phyloP scores from a whole-genome alignment of 2,888 invertebrate genomes.

The Lomographa bimaculata region DNA sequence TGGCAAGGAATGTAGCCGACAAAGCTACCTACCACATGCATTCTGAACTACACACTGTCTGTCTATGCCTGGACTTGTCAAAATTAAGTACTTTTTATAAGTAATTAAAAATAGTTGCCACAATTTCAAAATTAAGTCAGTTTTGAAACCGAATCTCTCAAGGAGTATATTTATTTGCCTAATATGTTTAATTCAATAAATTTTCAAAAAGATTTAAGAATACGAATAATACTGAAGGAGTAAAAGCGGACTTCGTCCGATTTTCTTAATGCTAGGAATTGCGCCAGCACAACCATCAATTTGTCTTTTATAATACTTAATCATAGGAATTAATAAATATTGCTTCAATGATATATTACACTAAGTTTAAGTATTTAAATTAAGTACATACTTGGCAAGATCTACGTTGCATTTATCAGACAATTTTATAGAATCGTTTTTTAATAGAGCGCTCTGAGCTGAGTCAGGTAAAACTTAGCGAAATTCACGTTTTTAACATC shows the following conservation, averaged over 20 bases:
- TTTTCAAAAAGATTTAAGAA: conserved; percentile 18
- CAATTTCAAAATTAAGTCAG: too few relatives aligned
- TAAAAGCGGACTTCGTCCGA: conserved; percentile 61
- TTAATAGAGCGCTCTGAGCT: too few relatives aligned
- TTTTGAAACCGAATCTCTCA: not conserved
- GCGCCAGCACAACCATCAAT: conserved; percentile 79
- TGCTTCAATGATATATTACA: conserved; percentile 54
- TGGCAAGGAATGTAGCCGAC: conserved; percentile 60
- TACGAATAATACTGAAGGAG: conserved; percentile 32
- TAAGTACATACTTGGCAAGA: conserved; percentile 25
- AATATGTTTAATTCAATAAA: conserved; percentile 5
- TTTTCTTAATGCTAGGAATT: conserved; percentile 73
- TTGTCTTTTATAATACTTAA: conserved; percentile 75
- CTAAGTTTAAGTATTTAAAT: conserved; percentile 39
- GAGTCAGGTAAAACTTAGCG: too few relatives aligned
- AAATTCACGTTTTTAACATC: too few relatives aligned
- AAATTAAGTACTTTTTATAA: conserved; percentile 3
- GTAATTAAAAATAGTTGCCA: too few relatives aligned
- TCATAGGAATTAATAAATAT: conserved; percentile 70
- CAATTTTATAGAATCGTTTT: too few relatives aligned
- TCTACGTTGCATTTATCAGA: too few relatives aligned
- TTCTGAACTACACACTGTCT: conserved; percentile 54
- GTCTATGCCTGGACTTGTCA: conserved; percentile 22
- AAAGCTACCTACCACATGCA: conserved; percentile 79
- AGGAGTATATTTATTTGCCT: conserved; percentile 1